Conservation (phyloP, 2,113 vertebrate species). For the Thymallus thymallus region DNA sequence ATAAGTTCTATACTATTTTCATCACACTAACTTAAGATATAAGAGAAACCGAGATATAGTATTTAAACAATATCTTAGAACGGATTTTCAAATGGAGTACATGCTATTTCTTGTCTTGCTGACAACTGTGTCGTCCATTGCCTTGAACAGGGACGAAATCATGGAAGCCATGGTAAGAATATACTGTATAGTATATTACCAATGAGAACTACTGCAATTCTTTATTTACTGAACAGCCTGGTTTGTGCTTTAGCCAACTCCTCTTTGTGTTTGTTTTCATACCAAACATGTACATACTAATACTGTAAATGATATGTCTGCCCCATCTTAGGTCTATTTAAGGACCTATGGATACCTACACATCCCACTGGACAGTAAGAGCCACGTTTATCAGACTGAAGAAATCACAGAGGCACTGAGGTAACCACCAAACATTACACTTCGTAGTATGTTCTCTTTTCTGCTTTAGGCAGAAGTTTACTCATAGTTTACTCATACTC, state of each 20-base stretch:
- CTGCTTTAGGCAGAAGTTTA: background rate
- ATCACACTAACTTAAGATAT: background rate
- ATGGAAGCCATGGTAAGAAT: conserved; percentile 63
- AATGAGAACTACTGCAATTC: background rate
- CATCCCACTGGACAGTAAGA: conserved; percentile 66
- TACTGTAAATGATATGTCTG: background rate
- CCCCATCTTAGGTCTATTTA: conserved; percentile 67
- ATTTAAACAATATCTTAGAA: conserved; percentile 9
- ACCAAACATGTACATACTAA: too few relatives aligned
- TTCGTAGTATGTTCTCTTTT: background rate
- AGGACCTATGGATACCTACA: conserved; percentile 78
- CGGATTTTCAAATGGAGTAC: conserved; percentile 41
- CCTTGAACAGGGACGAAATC: conserved; percentile 36
- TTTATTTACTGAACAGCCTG: background rate
- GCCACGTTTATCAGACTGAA: conserved; percentile 52
- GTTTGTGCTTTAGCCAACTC: background rate
- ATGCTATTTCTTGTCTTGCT: conserved; percentile 47
- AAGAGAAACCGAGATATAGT: background rate
- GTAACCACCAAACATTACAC: conserved; percentile 47
- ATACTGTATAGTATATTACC: background rate
- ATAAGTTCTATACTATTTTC: background rate
- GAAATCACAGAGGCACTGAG: conserved; percentile 71
- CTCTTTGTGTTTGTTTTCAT: too few relatives aligned
- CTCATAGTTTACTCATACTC: background rate
- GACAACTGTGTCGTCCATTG: conserved; percentile 29